These are phyloP conservation scores for Drusus annulatus DNA, from an alignment of 1,140 invertebrate genomes.

Conservation along the genomic window DNA sequence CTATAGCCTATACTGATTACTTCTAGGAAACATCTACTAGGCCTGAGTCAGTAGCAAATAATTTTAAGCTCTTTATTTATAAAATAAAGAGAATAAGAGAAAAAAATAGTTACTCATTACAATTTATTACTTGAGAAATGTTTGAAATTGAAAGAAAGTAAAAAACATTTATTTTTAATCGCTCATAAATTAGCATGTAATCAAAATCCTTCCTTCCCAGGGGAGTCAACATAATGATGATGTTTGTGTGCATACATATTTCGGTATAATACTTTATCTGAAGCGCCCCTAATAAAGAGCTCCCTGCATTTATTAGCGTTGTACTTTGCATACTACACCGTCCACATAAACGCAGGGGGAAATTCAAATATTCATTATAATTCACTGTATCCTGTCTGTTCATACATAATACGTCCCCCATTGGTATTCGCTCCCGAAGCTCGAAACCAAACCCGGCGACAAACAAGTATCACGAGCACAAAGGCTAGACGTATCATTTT, in stretches of 20 bases:
- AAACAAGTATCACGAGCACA: slow-evolving; percentile 50
- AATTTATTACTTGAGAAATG: no score
- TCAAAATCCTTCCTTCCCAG: neutral
- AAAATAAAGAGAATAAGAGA: no score
- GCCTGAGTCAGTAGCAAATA: no score
- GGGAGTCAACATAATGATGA: neutral
- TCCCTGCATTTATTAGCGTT: slow-evolving; percentile 43
- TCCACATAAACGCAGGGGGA: slow-evolving; percentile 46
- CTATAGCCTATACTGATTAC: no score
- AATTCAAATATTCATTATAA: slow-evolving; percentile 57
- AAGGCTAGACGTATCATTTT: slow-evolving; percentile 52
- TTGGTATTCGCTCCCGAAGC: neutral
- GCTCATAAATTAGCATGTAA: no score
- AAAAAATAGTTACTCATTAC: no score
- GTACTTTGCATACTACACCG: slow-evolving; percentile 52
- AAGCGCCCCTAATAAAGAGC: slow-evolving; percentile 26
- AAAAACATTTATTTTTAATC: no score
- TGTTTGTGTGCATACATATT: slow-evolving; percentile 19
- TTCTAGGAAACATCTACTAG: no score
- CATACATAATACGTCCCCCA: slow-evolving; percentile 43
- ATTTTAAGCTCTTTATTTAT: no score
- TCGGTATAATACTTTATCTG: slow-evolving; percentile 14
- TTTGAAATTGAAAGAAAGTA: no score
- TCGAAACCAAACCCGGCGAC: slow-evolving; percentile 36
- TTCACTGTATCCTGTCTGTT: slow-evolving; percentile 55